These are phyloP conservation scores for Garrulus glandarius DNA, from an alignment of 2,797 vertebrate genomes.

Conservation along the genomic window DNA sequence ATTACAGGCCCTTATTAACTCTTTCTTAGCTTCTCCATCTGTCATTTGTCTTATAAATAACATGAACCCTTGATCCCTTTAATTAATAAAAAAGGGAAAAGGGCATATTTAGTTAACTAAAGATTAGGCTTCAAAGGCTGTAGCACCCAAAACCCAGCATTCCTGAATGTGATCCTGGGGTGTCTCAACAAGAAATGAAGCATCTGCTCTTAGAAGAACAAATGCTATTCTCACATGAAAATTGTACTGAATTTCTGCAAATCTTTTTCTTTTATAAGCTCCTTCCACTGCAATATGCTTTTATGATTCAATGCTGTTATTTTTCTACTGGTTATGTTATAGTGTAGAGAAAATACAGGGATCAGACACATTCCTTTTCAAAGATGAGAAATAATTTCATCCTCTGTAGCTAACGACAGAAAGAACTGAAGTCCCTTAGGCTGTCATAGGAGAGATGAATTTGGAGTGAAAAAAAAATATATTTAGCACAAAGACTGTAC, in stretches of 20 bases:
- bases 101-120: neutral
- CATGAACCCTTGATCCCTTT: neutral
- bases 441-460: neutral
- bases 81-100: neutral
- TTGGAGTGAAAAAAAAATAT: neutral
- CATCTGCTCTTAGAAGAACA: neutral
- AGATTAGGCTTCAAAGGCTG: neutral
- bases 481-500: neutral
- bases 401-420: neutral
- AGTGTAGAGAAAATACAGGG: neutral
- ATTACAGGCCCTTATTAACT: neutral
- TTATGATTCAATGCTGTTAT: neutral
- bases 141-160: neutral
- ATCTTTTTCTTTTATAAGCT: neutral
- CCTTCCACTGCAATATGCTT: neutral
- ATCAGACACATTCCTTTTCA: neutral
- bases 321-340: neutral
- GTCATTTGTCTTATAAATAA: neutral
- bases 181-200: neutral
- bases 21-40: neutral
- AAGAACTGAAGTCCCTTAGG: neutral
- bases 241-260: neutral
- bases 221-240: neutral
- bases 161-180: neutral
- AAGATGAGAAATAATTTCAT: neutral